phyloP scores from a whole-genome alignment of 2,113 vertebrate genomes.

The Holacanthus passer region DNA sequence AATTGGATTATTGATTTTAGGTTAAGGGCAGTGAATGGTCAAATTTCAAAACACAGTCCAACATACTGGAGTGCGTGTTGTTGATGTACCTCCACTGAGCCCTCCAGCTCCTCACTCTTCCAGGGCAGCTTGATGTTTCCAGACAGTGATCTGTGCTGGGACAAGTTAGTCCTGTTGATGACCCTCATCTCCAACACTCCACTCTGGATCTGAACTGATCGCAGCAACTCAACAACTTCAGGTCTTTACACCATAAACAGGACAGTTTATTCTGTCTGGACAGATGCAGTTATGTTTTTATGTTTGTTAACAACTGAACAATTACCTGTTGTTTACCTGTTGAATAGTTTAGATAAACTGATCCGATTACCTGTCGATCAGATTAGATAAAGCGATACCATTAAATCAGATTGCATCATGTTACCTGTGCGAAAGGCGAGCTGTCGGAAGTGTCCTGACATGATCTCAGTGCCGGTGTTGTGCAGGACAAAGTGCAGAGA shows the following conservation, averaged over 20 bases:
- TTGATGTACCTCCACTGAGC: conserved; percentile 60
- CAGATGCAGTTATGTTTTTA: not conserved
- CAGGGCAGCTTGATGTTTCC: conserved; percentile 57
- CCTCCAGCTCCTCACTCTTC: conserved; percentile 38
- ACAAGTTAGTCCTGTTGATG: conserved; percentile 37
- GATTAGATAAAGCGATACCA: too few species aligned
- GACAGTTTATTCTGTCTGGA: not conserved
- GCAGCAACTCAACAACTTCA: not conserved
- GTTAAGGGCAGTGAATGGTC: too few species aligned
- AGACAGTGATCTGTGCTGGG: conserved; percentile 48
- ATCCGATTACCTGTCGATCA: too few species aligned
- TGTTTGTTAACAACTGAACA: too few species aligned
- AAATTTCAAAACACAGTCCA: too few species aligned
- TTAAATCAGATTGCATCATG: not conserved
- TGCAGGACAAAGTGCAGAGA: conserved; percentile 68
- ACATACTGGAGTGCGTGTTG: not conserved
- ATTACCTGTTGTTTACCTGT: too few species aligned
- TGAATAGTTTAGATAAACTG: too few species aligned
- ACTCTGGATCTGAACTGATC: conserved; percentile 6
- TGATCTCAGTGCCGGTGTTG: conserved; percentile 48
- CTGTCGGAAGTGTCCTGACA: conserved; percentile 49
- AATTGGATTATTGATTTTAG: too few species aligned
- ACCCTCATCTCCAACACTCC: conserved; percentile 45
- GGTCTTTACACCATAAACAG: not conserved
- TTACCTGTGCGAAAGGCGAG: conserved; percentile 45